These are phyloP conservation scores for Coccyzus lansbergi DNA, from an alignment of 2,797 vertebrate genomes.

Conservation along the genomic window DNA sequence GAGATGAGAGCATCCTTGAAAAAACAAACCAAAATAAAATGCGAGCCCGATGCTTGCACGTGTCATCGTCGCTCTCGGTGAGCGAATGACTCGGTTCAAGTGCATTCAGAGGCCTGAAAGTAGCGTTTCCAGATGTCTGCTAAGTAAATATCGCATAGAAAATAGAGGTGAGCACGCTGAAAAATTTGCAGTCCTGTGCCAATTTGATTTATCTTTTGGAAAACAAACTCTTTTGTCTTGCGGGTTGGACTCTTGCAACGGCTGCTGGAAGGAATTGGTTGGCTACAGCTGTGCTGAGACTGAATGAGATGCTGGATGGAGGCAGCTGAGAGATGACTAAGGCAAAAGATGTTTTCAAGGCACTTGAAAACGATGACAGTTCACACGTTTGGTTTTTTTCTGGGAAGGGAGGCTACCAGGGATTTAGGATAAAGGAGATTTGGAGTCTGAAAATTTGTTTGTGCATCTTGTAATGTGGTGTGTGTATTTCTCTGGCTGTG, in stretches of 20 bases:
- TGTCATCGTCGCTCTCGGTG: accelerated
- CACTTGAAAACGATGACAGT: background rate
- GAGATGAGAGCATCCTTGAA: background rate
- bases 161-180: background rate
- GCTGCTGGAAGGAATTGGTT: background rate
- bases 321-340: background rate
- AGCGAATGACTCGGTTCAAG: background rate
- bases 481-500: background rate
- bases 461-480: background rate
- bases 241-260: background rate
- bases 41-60: background rate
- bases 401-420: background rate
- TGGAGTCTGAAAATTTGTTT: background rate
- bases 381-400: background rate
- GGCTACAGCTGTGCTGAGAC: background rate
- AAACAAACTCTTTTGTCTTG: background rate
- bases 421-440: background rate
- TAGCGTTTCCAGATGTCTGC: background rate
- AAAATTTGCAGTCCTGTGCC: background rate
- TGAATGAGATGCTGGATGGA: background rate
- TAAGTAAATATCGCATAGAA: background rate
- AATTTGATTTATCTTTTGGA: background rate
- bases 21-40: background rate
- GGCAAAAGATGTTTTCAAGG: background rate
- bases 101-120: background rate